Conservation (phyloP, 2,888 invertebrate genomes). For the Proisotoma minuta region DNA sequence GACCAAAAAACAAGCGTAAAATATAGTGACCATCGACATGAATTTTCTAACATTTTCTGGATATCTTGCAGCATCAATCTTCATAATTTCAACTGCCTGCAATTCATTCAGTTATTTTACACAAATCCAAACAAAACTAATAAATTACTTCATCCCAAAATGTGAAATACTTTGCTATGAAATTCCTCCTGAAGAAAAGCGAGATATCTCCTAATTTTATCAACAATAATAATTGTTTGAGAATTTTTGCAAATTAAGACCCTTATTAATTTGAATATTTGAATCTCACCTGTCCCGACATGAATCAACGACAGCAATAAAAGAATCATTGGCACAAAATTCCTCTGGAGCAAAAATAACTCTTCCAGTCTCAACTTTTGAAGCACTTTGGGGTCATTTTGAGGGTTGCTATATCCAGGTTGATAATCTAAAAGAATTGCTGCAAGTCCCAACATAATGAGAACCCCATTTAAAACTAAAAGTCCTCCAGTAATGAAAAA, state of each 20-base stretch:
- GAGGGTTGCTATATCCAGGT: too few relatives aligned
- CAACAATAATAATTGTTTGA: background rate
- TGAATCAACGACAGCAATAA: background rate
- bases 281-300: slow-evolving; percentile 1
- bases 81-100: slow-evolving; percentile 38
- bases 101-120: too few relatives aligned
- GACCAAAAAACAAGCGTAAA: background rate
- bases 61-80: slow-evolving; percentile 33
- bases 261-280: too few relatives aligned
- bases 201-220: slow-evolving; percentile 7
- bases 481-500: slow-evolving; percentile 19
- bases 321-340: slow-evolving; percentile 16
- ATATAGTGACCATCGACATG: background rate
- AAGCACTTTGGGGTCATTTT: background rate
- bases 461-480: background rate
- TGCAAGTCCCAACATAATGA: too few relatives aligned
- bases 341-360: slow-evolving; percentile 17
- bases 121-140: too few relatives aligned
- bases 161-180: slow-evolving; percentile 9
- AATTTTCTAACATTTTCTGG: slow-evolving; percentile 12
- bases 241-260: too few relatives aligned
- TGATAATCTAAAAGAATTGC: too few relatives aligned
- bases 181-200: slow-evolving; percentile 6
- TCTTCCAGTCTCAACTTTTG: slow-evolving; percentile 10
- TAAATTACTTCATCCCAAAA: slow-evolving; percentile 22